Conservation (phyloP, 2,888 invertebrate species). For the Pecten maximus region DNA sequence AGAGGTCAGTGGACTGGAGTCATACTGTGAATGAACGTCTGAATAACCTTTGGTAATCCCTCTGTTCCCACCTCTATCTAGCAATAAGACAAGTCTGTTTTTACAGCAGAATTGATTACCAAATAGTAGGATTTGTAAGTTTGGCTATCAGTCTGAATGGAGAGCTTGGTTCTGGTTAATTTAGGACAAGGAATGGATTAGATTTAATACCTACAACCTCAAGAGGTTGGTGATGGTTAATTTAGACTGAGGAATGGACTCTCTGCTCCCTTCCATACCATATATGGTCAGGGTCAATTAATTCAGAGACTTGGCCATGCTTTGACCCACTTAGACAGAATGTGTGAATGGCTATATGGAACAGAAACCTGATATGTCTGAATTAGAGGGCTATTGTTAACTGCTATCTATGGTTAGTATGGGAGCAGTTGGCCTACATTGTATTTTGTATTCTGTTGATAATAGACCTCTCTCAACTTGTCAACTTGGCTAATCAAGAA, state of each 20-base stretch:
- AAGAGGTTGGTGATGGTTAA: neutral
- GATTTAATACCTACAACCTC: conserved; percentile 11
- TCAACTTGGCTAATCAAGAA: conserved; percentile 13
- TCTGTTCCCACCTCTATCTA: neutral
- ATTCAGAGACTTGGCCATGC: neutral
- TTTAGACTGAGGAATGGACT: neutral
- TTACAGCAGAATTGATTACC: neutral
- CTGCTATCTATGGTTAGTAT: neutral
- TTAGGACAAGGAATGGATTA: neutral
- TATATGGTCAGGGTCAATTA: conserved; percentile 11
- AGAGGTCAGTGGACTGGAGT: too few relatives aligned
- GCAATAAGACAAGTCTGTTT: neutral
- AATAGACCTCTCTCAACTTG: neutral
- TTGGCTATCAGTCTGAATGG: neutral
- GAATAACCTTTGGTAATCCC: neutral
- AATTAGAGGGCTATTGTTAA: neutral
- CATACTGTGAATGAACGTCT: neutral
- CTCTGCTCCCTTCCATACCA: neutral
- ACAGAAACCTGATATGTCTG: neutral
- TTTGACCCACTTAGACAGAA: conserved; percentile 26
- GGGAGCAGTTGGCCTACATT: neutral
- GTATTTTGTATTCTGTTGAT: conserved; percentile 1
- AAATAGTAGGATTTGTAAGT: neutral
- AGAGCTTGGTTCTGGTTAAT: neutral
- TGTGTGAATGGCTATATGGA: neutral